phyloP scores from a whole-genome alignment of 2,797 vertebrate genomes.

The Cercopithecus mitis region DNA sequence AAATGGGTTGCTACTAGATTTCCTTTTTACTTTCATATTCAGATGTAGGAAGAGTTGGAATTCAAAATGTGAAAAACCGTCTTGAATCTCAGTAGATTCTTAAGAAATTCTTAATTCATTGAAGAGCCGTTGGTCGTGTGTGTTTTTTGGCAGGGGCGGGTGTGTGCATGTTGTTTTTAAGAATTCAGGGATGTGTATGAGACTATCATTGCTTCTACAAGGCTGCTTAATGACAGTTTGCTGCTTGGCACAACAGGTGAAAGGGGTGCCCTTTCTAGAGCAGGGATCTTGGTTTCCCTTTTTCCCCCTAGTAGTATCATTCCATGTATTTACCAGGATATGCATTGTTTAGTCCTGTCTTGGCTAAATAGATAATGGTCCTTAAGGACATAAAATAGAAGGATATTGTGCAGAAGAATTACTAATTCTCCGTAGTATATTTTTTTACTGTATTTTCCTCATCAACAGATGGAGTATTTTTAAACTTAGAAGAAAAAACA shows the following conservation, averaged over 20 bases:
- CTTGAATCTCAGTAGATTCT: slow-evolving; percentile 9
- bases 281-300: not conserved
- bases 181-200: not conserved
- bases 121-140: not conserved
- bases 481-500: not conserved
- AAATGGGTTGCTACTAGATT: not conserved
- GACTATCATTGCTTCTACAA: not conserved
- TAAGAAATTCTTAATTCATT: slow-evolving; percentile 17
- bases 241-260: not conserved
- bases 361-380: not conserved
- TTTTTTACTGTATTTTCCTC: slow-evolving; percentile 27
- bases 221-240: not conserved
- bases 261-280: not conserved
- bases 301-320: not conserved
- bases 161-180: not conserved
- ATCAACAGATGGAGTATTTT: not conserved
- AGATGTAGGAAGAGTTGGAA: not conserved
- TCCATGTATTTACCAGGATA: not conserved
- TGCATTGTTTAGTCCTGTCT: not conserved
- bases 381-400: not conserved
- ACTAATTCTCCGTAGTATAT: not conserved
- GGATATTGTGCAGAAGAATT: not conserved
- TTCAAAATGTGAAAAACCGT: not conserved
- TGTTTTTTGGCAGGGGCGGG: not conserved
- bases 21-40: not conserved